Evolutionary conservation across 2,113 vertebrate species (phyloP), one percentile per base, ranked within the genome.

Genomic region (Protobothrops mucrosquamatus): DNA sequence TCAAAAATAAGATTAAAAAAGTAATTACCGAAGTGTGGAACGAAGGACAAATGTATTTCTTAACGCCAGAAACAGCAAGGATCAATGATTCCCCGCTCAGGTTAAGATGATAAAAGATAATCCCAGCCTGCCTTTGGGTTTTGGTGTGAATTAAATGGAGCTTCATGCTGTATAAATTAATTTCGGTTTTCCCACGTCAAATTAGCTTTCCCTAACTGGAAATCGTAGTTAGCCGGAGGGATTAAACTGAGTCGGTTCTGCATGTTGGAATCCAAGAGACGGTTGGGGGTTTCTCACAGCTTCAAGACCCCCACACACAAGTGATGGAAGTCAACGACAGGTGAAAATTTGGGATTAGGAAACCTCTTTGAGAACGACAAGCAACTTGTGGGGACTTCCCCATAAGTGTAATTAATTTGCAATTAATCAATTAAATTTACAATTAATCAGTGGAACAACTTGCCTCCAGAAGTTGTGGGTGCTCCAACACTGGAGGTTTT

Each of bases 11-110:
- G 92, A 89, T 92, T 91, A 89, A 93, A 93, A 92, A 89, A 85
- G 90, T 89, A 92, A 95, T 95, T 90, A 93, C 91, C 88, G 11
- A 93, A 86, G 85, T 69, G 48, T 54, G 93, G 88, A 64, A 89
- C 29, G 88, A 93, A 51, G 90, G 91, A 90, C 88, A 92, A 88
- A 89, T 87, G 90, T 93, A 92, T 69, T 91, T 90, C 51, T 69
- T 11, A 12, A 88, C 23, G 23, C 92, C 57, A 64, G 81, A 54
- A 88, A 64, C 64, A 43, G 55, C 52, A 51, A 34, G 81, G 39
- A 93, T 95, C 91, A 57, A 93, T 91, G 93, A 91, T 92, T 92
- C 93, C 57, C 57, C 57, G 87, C 91, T 95, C 43, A 87, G 91
- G 89, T 89, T 89, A 59, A 92, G 87, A 89, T 89, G 92, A 87